phyloP scores from a whole-genome alignment of 2,797 vertebrate genomes.

The Pseudomugil gertrudae region DNA sequence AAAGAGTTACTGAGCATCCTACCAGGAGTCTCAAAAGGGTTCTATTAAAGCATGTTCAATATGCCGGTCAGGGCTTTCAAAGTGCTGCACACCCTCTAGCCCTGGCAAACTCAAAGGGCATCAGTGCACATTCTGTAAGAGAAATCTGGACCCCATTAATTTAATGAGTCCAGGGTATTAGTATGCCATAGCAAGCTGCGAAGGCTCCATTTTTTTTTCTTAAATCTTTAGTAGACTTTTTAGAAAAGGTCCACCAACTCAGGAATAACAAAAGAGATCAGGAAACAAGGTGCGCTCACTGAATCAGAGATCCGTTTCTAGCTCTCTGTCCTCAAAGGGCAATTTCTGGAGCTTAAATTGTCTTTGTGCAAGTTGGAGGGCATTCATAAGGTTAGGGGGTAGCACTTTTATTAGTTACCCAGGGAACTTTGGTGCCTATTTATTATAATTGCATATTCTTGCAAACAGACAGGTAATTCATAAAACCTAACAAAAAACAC shows the following conservation, averaged over 20 bases:
- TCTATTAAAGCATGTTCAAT: constrained; percentile 84
- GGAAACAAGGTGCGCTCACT: constrained; percentile 63
- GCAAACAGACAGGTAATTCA: constrained; percentile 64
- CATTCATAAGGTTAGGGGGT: constrained; percentile 60
- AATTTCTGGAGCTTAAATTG: constrained; percentile 75
- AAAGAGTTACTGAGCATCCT: constrained; percentile 81
- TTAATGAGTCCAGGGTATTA: constrained; percentile 85
- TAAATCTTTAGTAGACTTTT: constrained; percentile 78
- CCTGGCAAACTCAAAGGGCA: constrained; percentile 86
- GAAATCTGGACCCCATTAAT: constrained; percentile 84
- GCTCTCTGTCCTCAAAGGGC: constrained; percentile 70
- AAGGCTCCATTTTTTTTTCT: constrained; percentile 66
- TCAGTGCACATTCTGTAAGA: constrained; percentile 73
- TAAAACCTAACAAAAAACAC: constrained; percentile 37
- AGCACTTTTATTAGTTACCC: constrained; percentile 66
- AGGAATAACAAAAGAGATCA: constrained; percentile 75
- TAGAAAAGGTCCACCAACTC: constrained; percentile 75
- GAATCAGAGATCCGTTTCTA: constrained; percentile 79
- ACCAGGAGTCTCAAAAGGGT: constrained; percentile 82
- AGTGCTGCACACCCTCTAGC: constrained; percentile 81
- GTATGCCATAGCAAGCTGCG: constrained; percentile 81
- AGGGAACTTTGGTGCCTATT: constrained; percentile 59
- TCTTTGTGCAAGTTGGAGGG: constrained; percentile 63
- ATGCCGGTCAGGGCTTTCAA: constrained; percentile 85
- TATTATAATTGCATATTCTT: constrained; percentile 60